Conservation (phyloP, 2,113 vertebrate species). For the Alces alces region DNA sequence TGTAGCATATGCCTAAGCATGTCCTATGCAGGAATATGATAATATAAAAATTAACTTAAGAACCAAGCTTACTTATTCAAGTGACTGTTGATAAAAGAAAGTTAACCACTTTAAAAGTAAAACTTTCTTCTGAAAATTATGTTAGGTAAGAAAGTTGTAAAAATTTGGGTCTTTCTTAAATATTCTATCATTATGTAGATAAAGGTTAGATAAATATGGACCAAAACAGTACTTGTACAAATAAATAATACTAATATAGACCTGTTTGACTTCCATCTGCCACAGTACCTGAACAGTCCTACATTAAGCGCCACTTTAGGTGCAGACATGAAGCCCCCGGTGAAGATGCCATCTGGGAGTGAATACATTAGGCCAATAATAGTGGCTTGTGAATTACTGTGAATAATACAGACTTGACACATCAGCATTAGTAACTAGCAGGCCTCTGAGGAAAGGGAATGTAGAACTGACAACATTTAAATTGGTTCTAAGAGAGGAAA, state of each 20-base stretch:
- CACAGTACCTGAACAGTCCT: not conserved
- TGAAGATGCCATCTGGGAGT: slow-evolving; percentile 34
- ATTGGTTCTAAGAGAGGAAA: not conserved
- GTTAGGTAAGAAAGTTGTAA: not conserved
- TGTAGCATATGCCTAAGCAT: not conserved
- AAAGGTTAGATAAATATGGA: not conserved
- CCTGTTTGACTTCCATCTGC: not conserved
- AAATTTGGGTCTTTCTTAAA: not conserved
- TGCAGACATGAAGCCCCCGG: not conserved
- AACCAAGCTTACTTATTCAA: not conserved
- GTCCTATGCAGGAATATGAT: not conserved
- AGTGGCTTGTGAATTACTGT: slow-evolving; percentile 29
- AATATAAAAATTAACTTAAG: not conserved
- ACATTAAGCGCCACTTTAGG: not conserved
- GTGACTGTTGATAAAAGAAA: not conserved
- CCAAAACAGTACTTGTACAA: not conserved
- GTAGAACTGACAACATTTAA: not conserved
- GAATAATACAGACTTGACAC: slow-evolving; percentile 35
- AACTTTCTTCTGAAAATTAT: not conserved
- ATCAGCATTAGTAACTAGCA: slow-evolving; percentile 3
- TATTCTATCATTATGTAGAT: not conserved
- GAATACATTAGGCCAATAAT: slow-evolving; percentile 50
- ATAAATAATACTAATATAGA: not conserved
- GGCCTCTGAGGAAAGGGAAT: slow-evolving; percentile 19
- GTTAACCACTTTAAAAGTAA: not conserved